These are phyloP conservation scores for Odontocolon sp. DNA, from an alignment of 2,888 invertebrate genomes.

Conservation along the genomic window DNA sequence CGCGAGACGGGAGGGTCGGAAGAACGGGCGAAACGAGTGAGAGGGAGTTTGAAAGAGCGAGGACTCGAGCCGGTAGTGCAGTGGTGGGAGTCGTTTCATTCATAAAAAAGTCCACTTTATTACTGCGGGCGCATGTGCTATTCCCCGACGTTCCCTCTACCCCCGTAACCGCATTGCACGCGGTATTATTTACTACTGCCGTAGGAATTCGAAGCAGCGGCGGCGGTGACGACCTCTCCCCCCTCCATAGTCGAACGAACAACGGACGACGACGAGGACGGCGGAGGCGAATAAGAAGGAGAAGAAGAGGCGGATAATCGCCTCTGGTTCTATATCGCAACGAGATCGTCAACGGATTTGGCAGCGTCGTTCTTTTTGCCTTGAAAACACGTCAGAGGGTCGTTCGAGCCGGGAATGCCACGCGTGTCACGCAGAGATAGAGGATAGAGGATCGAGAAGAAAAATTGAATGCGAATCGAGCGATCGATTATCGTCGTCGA, in stretches of 20 bases:
- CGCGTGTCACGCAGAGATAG: background rate
- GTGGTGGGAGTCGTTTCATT: constrained; percentile 76
- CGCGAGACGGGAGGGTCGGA: constrained; percentile 29
- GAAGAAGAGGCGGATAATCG: too few relatives aligned
- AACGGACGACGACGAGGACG: too few relatives aligned
- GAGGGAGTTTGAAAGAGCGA: constrained; percentile 52
- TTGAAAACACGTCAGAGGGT: too few relatives aligned
- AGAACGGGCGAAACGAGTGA: constrained; percentile 40
- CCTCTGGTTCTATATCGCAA: too few relatives aligned
- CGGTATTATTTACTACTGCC: constrained; percentile 26
- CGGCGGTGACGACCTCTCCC: too few relatives aligned
- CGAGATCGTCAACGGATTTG: too few relatives aligned
- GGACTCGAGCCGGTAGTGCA: constrained; percentile 14
- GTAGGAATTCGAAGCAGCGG: background rate
- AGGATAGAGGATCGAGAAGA: background rate
- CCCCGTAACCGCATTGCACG: constrained; percentile 28
- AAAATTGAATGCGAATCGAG: background rate
- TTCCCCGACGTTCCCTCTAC: constrained; percentile 62
- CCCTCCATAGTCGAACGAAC: background rate
- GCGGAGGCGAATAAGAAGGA: too few relatives aligned
- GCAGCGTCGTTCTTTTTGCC: too few relatives aligned
- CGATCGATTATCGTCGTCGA: background rate
- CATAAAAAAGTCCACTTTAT: constrained; percentile 76
- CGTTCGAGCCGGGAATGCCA: constrained; percentile 6
- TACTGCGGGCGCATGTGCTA: constrained; percentile 79